A percentile compares a stretch with the other conserved stretches of the same genome.
These are phyloP conservation scores for Anoplius nigerrimus DNA, from an alignment of 2,888 invertebrate species.

Conservation along the genomic window DNA sequence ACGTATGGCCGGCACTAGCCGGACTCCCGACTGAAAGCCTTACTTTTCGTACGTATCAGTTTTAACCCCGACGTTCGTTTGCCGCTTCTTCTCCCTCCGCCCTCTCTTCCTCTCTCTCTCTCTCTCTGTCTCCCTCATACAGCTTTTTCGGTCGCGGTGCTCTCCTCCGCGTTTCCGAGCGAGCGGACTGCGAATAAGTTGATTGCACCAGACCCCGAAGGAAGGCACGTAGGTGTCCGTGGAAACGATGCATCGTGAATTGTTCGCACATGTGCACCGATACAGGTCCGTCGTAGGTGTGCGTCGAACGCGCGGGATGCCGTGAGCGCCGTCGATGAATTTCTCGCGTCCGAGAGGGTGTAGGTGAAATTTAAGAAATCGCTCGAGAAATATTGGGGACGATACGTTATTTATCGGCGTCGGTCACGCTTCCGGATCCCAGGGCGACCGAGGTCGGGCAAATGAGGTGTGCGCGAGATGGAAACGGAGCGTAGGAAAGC, in stretches of 20 bases:
- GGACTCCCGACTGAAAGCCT: conserved; percentile 37
- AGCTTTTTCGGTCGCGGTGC: no score
- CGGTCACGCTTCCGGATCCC: no score
- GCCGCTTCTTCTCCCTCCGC: conserved; percentile 18
- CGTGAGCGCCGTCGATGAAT: background rate
- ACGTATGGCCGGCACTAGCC: conserved; percentile 22
- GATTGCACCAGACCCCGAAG: conserved; percentile 43
- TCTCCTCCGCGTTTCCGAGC: conserved; percentile 41
- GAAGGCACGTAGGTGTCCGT: conserved; percentile 13
- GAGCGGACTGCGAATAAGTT: conserved; percentile 46
- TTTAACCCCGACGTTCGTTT: conserved; percentile 30
- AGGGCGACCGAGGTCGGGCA: no score
- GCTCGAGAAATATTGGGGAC: no score
- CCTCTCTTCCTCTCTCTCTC: background rate
- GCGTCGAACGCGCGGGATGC: background rate
- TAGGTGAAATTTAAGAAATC: no score
- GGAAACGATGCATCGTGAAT: conserved; percentile 12
- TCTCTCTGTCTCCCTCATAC: background rate
- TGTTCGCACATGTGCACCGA: no score
- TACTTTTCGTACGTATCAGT: conserved; percentile 39
- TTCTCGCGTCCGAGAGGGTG: background rate
- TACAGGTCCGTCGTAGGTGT: background rate
- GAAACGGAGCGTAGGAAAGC: no score
- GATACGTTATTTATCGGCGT: no score
- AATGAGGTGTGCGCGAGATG: no score